Percentiles rank a stretch among this genome's conserved stretches.
Conservation (phyloP, 2,888 invertebrate genomes). For the Palloptera scutellata region DNA sequence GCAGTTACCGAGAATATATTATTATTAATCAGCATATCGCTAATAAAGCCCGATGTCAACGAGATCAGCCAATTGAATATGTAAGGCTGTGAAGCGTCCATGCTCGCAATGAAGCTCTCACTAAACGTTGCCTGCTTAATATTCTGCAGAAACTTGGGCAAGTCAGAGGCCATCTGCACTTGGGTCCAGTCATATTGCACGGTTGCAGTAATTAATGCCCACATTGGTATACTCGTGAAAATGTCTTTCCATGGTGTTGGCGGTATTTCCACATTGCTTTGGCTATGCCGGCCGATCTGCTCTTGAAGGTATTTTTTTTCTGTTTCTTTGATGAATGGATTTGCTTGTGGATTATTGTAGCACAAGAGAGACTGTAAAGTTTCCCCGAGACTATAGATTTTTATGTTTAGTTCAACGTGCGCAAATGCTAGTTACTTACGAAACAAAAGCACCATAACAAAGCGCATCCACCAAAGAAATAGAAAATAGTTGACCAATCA, state of each 20-base stretch:
- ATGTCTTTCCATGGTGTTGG: conserved; percentile 75
- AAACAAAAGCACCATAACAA: conserved; percentile 76
- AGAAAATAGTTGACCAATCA: conserved; percentile 79
- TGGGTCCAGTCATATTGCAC: conserved; percentile 70
- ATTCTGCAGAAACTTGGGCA: conserved; percentile 68
- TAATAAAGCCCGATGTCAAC: conserved; percentile 69
- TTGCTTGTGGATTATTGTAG: conserved; percentile 71
- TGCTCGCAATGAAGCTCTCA: conserved; percentile 65
- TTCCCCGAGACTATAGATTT: too few species aligned
- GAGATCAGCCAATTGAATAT: conserved; percentile 69
- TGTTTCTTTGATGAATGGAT: conserved; percentile 74
- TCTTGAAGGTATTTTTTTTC: conserved; percentile 72
- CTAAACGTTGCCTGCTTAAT: conserved; percentile 66
- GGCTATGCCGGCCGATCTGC: conserved; percentile 69
- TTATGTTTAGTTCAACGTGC: not conserved
- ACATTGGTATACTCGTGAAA: conserved; percentile 72
- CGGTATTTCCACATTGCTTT: conserved; percentile 63
- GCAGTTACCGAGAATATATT: conserved; percentile 64
- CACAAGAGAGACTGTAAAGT: conserved; percentile 68
- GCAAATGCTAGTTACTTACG: conserved; percentile 62
- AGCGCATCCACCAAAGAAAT: conserved; percentile 73
- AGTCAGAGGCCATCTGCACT: conserved; percentile 68
- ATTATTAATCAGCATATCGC: conserved; percentile 72
- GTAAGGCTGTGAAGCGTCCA: conserved; percentile 68
- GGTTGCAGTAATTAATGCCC: conserved; percentile 77